Base-by-base conservation (phyloP, 2,797 vertebrate species). In the Argentina silus region DNA sequence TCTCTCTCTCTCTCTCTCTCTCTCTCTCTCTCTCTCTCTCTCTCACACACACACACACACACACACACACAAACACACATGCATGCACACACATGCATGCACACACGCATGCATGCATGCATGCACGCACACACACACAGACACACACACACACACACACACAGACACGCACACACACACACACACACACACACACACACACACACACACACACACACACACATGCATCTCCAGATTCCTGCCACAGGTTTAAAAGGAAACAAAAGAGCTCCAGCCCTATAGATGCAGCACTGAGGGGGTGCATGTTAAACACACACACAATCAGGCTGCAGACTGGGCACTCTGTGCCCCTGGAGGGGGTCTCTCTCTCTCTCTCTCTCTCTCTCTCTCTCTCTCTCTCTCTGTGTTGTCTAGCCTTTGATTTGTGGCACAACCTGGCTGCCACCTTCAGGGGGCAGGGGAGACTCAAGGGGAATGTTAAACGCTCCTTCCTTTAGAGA, bases 401-500 rank as follows among this genome's bases (percentile, higher is more conserved):
- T 83, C 82, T 84, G 84, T 86, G 75, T 73, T 83, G 80, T 75
- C 75, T 51, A 79, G 75, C 86, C 88, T 93, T 93, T 93, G 90
- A 93, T 92, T 91, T 89, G 81, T 84, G 89, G 88, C 88, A 90
- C 88, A 90, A 92, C 82, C 87, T 85, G 87, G 75, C 83, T 85
- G 87, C 76, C 83, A 89, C 88, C 87, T 91, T 84, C 72, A 56
- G 86, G 85, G 72, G 85, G 75, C 83, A 80, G 79, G 82, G 70
- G 23, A 64, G 57, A 91, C 90, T 90, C 83, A 73, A 90, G 90
- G 87, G 91, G 89, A 91, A 93, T 92, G 89, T 84, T 93, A 91
- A 93, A 92, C 82, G 86, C 75, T 89, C 76, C 87, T 80, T 90
- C 86, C 90, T 88, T 91, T 91, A 81, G 89, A 93, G 89, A 90